Base-by-base conservation (phyloP, 1,140 invertebrate species). In the Diorhabda carinulata region DNA sequence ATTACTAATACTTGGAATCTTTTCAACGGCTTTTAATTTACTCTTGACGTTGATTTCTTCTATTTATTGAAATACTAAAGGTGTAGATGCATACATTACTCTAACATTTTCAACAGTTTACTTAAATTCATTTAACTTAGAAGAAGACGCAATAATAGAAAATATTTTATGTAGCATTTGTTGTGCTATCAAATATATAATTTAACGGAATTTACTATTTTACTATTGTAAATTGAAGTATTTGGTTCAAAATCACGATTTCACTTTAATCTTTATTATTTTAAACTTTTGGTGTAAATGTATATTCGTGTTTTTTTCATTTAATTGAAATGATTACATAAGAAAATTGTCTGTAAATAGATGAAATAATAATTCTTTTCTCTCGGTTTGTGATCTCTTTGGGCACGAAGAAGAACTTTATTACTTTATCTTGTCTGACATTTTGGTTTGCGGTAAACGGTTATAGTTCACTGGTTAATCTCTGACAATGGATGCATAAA, bases 401-500 rank as follows among this genome's bases (percentile, higher is more conserved):
- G 63, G 66, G 69, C 71, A 72, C 71, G 71, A 72, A 72, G 68
- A 72, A 63, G 71, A 72, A 72, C 71, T 72, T 72, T 72, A 70
- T 66, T 67, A 67, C 68, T 67, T 69, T 70, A 72, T 64, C 68
- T 66, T n/a, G 64, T 56, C 64, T 73, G 72, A 71, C 72, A 73
- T 73, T 73, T 73, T 45, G 62, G 66, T 68, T 58, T 43, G 64
- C 66, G 52, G 60, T 69, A 62, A 72, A 72, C 67, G 72, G 72
- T 73, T 73, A 73, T 73, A 73, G 72, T 73, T 73, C 72, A 73
- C 66, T 73, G 72, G 69, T 68, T 73, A 67, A 73, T 70, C 69
- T 70, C 69, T 71, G 67, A 73, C 72, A 73, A 73, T 73, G 68
- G 72, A 73, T 71, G 64, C 72, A 73, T 73, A 73, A 73, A 73